Evolutionary conservation across 2,797 vertebrate species (phyloP), one percentile per base, ranked within the genome.

Genomic region (Pogonophryne albipinna): DNA sequence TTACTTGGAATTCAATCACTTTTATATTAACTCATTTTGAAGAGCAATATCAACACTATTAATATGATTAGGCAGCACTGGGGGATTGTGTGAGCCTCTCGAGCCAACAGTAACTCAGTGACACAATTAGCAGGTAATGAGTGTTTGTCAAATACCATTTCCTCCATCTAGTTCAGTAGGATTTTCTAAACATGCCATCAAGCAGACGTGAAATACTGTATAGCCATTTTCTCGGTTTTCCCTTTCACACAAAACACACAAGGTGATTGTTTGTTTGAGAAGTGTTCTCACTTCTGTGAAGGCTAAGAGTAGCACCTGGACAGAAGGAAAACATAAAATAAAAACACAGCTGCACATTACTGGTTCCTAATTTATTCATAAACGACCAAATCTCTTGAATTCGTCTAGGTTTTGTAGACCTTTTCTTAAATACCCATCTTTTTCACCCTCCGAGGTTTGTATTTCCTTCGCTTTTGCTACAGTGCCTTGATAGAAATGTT

Each of bases 1-100:
- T 81, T 84, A 75, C 59, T 80, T 75, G 73, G 86, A 88, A 79
- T 86, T 78, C 69, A 88, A 84, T 90, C 64, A 56, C 70, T 71
- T 85, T 82, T 85, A 70, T 76, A 87, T 85, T 83, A 78, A 80
- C 76, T 79, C 34, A 66, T 79, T 86, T 83, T 81, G 71, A 76
- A 19, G 58, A 41, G 16, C 71, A 79, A 13, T 73, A 81, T 59
- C 45, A 76, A 82, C 66, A 72, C 47, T 17, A 74, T 85, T 80
- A 87, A 83, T 81, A 71, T 61, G 59, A 75, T 78, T 73, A 74
- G 45, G 55, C 27, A 66, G 66, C 60, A 19, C 59, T n/a, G 5
- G 74, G 49, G 74, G 50, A 69, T 42, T 46, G 27, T 53, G 45
- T 65, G 53, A 44, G 31, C 52, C 69, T 70, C 20, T 49, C 34